A percentile compares a stretch with the other conserved stretches of the same genome.
These are phyloP conservation scores for Andricus quercusramuli DNA, from an alignment of 2,888 invertebrate genomes.

Conservation along the genomic window DNA sequence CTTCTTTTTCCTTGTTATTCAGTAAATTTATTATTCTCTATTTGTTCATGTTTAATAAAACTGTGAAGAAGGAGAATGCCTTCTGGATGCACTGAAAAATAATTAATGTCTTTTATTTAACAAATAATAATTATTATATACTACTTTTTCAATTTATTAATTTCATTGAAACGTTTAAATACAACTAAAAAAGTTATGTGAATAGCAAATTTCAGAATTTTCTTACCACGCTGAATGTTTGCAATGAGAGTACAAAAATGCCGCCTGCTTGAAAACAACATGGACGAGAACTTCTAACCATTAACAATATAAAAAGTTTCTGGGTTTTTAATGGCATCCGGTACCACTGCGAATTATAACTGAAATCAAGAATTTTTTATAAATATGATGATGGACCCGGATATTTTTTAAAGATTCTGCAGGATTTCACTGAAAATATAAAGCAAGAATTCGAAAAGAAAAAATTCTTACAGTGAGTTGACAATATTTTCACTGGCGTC, in stretches of 20 bases:
- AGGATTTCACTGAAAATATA: background rate
- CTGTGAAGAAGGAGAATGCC: too few species aligned
- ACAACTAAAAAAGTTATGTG: background rate
- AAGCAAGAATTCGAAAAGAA: background rate
- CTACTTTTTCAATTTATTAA: background rate
- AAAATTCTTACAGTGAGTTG: background rate
- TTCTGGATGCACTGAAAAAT: background rate
- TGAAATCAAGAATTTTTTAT: background rate
- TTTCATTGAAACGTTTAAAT: background rate
- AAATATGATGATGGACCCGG: background rate
- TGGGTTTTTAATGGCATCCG: background rate
- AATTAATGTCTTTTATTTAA: background rate
- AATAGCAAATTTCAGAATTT: background rate
- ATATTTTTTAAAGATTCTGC: background rate
- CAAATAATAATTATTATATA: background rate
- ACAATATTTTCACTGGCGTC: background rate
- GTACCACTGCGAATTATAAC: conserved; percentile 3
- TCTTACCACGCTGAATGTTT: background rate
- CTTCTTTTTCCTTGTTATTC: background rate
- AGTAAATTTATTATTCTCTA: too few species aligned
- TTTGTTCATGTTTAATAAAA: background rate
- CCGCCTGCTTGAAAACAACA: background rate
- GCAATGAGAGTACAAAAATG: background rate
- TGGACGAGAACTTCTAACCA: background rate
- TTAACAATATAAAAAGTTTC: conserved; percentile 1